phyloP scores from a whole-genome alignment of 2,888 invertebrate species.

The Pherbina coryleti region DNA sequence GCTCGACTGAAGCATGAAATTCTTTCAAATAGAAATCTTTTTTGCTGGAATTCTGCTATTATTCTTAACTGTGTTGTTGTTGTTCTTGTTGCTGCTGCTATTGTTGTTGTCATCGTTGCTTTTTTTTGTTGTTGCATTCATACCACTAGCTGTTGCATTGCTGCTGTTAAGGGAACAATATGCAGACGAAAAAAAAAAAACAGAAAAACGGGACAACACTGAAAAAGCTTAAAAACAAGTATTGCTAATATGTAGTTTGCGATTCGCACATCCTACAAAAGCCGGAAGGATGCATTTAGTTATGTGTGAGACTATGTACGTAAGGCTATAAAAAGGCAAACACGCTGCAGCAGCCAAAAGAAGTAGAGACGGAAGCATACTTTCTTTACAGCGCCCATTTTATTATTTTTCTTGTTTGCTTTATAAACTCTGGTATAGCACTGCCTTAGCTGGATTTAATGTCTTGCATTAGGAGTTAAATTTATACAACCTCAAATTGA shows the following conservation, averaged over 20 bases:
- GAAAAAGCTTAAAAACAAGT: neutral
- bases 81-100: neutral
- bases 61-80: neutral
- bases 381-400: neutral
- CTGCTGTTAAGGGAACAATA: neutral
- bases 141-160: conserved; percentile 23
- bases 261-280: conserved; percentile 24
- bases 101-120: conserved; percentile 31
- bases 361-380: too few species aligned
- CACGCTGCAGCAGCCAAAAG: too few species aligned
- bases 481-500: too few species aligned
- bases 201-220: neutral
- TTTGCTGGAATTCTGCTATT: neutral
- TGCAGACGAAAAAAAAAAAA: neutral
- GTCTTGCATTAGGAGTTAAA: too few species aligned
- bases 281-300: neutral
- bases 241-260: conserved; percentile 7
- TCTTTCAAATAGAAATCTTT: conserved; percentile 25
- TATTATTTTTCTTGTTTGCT: neutral
- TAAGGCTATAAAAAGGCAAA: neutral
- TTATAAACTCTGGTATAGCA: too few species aligned
- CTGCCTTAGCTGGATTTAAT: too few species aligned
- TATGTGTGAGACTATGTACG: neutral
- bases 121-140: conserved; percentile 32
- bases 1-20: conserved; percentile 33